Conservation (phyloP, 2,797 vertebrate genomes). For the Eulemur mongoz region DNA sequence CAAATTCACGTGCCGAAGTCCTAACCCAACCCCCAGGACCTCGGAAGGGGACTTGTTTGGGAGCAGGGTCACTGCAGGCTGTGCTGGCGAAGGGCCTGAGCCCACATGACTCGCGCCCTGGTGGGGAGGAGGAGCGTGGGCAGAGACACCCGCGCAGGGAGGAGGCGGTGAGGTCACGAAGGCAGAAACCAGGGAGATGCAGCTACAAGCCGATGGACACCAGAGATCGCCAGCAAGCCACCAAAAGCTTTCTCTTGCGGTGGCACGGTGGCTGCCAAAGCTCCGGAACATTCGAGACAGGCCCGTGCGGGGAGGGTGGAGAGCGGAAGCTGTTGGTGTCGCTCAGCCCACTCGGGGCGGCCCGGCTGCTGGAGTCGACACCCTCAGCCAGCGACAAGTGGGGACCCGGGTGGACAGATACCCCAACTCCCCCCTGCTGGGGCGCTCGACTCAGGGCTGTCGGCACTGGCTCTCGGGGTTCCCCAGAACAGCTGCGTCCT, state of each 20-base stretch:
- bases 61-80: neutral
- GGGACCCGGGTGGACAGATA: neutral
- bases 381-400: neutral
- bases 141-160: neutral
- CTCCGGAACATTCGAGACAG: neutral
- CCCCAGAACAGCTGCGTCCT: neutral
- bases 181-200: accelerated
- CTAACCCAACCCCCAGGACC: too few species aligned
- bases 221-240: neutral
- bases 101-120: neutral
- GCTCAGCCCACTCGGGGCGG: neutral
- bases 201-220: neutral
- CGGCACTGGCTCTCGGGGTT: neutral
- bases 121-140: neutral
- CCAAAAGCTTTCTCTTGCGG: neutral
- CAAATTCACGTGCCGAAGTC: too few species aligned
- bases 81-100: neutral
- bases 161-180: accelerated
- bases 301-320: too few species aligned
- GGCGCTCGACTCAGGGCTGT: neutral
- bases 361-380: neutral
- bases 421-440: neutral
- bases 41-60: neutral
- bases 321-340: too few species aligned
- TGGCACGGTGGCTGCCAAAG: neutral